Base-by-base conservation (phyloP, 2,113 vertebrate species). In the Scopus umbretta region DNA sequence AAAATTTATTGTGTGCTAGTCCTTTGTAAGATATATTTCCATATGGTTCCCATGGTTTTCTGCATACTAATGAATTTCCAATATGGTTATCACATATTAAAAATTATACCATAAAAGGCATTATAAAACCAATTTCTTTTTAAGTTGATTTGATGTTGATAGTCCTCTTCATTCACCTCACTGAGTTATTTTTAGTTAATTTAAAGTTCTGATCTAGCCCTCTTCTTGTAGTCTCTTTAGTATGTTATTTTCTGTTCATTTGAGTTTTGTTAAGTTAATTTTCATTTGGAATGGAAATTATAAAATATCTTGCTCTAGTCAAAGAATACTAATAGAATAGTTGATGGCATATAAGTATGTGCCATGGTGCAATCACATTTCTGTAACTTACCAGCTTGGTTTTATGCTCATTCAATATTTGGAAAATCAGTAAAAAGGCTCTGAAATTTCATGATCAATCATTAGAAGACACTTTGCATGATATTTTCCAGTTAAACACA, bases 11-110 rank as follows among this genome's bases (percentile, higher is more conserved):
- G 66, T 47, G 50, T 90, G 79, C 43, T 94, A 93, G 79, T 94
- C 63, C 87, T 95, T 90, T 97, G 50, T 80, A 94, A 96, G 79
- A 96, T 76, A 5, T 62, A 92, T 97, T 97, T 95, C 95, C 76
- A 93, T 78, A 85, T 63, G 85, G 21, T 78, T 71, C 86, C 90
- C 70, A 83, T 89, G 90, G 71, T 86, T 96, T 94, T 95, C 83
- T 96, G 83, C 72, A 85, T 97, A 81, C 74, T 96, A 80, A 88
- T 90, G 72, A 74, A 93, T 74, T 97, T 79, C 15, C 38, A 62
- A 30, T 70, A 63, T 47, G 59, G 67, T 43, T 94, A 71, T 94
- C 74, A 78, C 49, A 61, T 73, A 92, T 66, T 93, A 90, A 89
- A 71, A 89, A 74, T 30, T 91, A 63, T 26, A 86, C 38, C 30